Base-by-base conservation (phyloP, 2,797 vertebrate genomes). In the Distichodus sexfasciatus region DNA sequence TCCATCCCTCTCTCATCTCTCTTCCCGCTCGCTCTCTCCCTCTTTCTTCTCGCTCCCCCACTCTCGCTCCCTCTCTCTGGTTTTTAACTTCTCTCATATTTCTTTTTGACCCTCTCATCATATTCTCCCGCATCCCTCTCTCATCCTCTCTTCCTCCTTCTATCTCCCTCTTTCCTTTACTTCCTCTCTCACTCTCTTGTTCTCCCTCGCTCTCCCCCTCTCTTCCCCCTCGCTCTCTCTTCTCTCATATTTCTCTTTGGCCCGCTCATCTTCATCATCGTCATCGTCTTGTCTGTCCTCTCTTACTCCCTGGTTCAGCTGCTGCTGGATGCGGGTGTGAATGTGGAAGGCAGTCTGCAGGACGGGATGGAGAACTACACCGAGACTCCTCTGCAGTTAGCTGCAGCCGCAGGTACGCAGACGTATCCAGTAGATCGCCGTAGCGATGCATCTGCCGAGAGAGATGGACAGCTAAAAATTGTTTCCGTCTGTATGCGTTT, bases 341-440 rank as follows among this genome's bases (percentile, higher is more conserved):
- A 94, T 44, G 95, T 96, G 55, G 96, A 99, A 84, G 97, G 96
- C 28, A 97, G 94, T 24, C 90, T 97, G 82, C 95, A 97, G 76
- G 93, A 95, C 0, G 93, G 94, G 8, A 96, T 96, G 81, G 96
- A 98, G 87, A 99, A 98, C 87, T 96, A 96, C 83, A 96, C 96
- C 0, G 97, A 99, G 89, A 99, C 97, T 0, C 96, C 97, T 4
- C 88, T 99, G 74, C 97, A 99, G 85, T 87, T 99, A 66, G 97
- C 95, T 8, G 92, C 97, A 1, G 96, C 96, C 38, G 96, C 97
- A 84, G 97, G 97, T 98, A 93, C 28, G 75, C 12, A 75, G 44
- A 73, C 23, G n/a, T n/a, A n/a, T n/a, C n/a, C n/a, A n/a, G n/a
- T n/a, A n/a, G n/a, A n/a, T n/a, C n/a, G n/a, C 31, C 9, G 9